Evolutionary conservation across 1,140 invertebrate genomes (phyloP).

Genomic region (Drosophila pachea): DNA sequence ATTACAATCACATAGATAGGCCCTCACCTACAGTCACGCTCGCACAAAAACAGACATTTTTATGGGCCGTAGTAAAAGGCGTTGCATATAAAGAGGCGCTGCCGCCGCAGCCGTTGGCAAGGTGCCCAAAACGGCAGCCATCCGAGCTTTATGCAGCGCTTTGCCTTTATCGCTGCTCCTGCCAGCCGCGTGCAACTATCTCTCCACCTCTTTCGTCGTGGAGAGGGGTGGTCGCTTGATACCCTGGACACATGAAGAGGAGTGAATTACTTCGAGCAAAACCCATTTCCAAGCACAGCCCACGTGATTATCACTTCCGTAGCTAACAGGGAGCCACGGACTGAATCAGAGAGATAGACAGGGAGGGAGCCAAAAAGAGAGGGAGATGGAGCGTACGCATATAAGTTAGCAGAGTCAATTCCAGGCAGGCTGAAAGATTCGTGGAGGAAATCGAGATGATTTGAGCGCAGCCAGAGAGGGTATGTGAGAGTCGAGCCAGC

Average conservation of each 20-base stretch:
- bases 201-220: too few species aligned
- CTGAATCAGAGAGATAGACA: too few species aligned
- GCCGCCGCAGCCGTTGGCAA: constrained; percentile 48
- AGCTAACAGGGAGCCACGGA: too few species aligned
- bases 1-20: constrained; percentile 67
- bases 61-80: constrained; percentile 27
- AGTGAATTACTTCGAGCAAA: not conserved
- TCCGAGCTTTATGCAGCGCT: constrained; percentile 24
- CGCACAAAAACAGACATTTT: constrained; percentile 3
- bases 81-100: constrained; percentile 9
- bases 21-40: constrained; percentile 15
- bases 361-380: too few species aligned
- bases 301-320: too few species aligned
- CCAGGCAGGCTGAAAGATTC: too few species aligned
- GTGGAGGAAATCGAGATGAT: too few species aligned
- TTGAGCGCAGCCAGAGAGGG: not conserved
- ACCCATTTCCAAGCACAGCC: too few species aligned
- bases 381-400: too few species aligned
- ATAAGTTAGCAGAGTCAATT: too few species aligned
- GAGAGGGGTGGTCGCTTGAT: not conserved
- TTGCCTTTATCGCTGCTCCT: constrained; percentile 69
- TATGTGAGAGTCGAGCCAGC: not conserved
- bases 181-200: constrained; percentile 66
- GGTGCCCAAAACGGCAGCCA: constrained; percentile 48
- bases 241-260: not conserved